phyloP scores from a whole-genome alignment of 1,140 invertebrate species.

The Drosophila kohkoa region DNA sequence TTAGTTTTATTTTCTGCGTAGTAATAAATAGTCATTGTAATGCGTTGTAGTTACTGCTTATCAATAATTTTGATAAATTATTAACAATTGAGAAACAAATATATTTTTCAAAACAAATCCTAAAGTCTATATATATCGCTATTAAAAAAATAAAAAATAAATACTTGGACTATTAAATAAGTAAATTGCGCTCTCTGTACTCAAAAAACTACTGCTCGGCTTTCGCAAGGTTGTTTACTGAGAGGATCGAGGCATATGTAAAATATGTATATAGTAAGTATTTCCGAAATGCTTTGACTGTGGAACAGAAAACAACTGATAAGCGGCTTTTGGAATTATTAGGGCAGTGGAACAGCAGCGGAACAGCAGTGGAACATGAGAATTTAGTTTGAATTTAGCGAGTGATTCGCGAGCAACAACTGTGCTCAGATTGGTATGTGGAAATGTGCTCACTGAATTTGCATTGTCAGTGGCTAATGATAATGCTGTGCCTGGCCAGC shows the following conservation, averaged over 20 bases:
- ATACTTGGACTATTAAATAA: too few relatives aligned
- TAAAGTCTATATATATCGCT: too few relatives aligned
- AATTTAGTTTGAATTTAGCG: conserved; percentile 63
- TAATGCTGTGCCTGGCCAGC: conserved; percentile 24
- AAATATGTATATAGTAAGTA: not conserved
- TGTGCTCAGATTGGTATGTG: not conserved
- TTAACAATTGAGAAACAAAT: too few relatives aligned
- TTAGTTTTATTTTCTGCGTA: too few relatives aligned
- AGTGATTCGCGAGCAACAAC: conserved; percentile 46
- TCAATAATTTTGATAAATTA: too few relatives aligned
- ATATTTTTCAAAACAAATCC: not conserved
- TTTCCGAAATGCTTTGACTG: conserved; percentile 5
- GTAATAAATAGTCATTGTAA: too few relatives aligned
- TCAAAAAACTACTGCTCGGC: too few relatives aligned
- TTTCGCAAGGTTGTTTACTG: conserved; percentile 8
- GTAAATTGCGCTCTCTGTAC: too few relatives aligned
- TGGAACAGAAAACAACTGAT: conserved; percentile 50
- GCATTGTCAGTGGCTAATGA: conserved; percentile 14
- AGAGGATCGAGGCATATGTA: not conserved
- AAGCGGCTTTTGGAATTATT: conserved; percentile 40
- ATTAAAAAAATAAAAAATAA: too few relatives aligned
- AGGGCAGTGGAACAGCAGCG: conserved; percentile 47
- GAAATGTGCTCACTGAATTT: conserved; percentile 34
- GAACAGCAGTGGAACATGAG: conserved; percentile 33
- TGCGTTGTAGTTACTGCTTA: too few relatives aligned